A percentile compares a stretch with the other conserved stretches of the same genome.
Conservation (phyloP, 2,888 invertebrate species). For the Chydorus sphaericus region DNA sequence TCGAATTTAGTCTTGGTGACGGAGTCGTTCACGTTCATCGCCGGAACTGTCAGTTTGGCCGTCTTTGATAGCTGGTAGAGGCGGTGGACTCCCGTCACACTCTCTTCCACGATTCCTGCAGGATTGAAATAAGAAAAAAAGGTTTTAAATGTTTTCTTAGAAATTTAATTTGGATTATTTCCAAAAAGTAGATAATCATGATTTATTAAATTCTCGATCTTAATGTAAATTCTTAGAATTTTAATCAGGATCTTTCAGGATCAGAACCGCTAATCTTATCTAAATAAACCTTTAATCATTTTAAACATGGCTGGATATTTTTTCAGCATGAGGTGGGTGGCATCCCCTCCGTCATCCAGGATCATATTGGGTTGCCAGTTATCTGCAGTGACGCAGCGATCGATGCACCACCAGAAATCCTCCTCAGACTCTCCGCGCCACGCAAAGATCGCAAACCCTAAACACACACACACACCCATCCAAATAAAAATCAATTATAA, state of each 20-base stretch:
- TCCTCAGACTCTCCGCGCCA: constrained; percentile 97
- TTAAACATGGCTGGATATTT: constrained; percentile 88
- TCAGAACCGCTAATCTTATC: not conserved
- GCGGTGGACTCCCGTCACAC: constrained; percentile 94
- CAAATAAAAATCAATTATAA: constrained; percentile 2
- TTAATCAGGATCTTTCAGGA: not conserved
- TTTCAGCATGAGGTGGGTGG: constrained; percentile 89
- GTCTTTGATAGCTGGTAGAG: constrained; percentile 90
- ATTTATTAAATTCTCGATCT: not conserved
- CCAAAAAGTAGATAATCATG: not conserved
- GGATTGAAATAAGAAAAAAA: constrained; percentile 41
- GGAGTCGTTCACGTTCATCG: constrained; percentile 97
- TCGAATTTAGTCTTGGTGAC: constrained; percentile 97
- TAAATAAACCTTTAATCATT: constrained; percentile 58
- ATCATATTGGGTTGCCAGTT: constrained; percentile 98
- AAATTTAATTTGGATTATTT: not conserved
- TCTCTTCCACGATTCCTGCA: constrained; percentile 87
- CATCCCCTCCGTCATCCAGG: constrained; percentile 92
- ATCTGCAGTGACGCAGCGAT: constrained; percentile 79
- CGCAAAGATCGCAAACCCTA: constrained; percentile 69
- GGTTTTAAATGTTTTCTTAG: not conserved
- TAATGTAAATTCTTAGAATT: not conserved
- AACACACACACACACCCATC: not conserved
- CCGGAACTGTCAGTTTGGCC: constrained; percentile 83
- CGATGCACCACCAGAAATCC: constrained; percentile 99